These are phyloP conservation scores for Tiliacea aurago DNA, from an alignment of 2,888 invertebrate genomes.

Conservation along the genomic window DNA sequence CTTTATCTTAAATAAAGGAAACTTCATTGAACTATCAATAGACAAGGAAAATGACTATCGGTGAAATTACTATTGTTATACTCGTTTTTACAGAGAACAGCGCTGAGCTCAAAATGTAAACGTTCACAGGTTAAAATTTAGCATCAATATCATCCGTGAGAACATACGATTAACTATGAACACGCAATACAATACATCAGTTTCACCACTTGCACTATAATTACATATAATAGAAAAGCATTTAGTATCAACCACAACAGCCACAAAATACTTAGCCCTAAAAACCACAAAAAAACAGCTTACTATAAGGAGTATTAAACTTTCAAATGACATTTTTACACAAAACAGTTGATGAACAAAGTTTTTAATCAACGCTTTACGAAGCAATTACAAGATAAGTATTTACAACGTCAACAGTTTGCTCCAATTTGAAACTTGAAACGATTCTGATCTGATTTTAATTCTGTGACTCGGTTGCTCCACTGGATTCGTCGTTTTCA, in stretches of 20 bases:
- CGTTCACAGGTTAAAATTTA: not conserved
- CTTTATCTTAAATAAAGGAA: slow-evolving; percentile 3
- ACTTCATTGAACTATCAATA: not conserved
- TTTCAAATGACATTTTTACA: slow-evolving; percentile 71
- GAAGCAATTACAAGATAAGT: slow-evolving; percentile 72
- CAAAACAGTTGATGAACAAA: slow-evolving; percentile 75
- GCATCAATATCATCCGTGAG: slow-evolving; percentile 7
- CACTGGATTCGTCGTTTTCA: slow-evolving; percentile 76
- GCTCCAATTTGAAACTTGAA: slow-evolving; percentile 55
- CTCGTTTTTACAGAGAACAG: not conserved
- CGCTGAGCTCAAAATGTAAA: not conserved
- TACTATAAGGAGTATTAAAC: slow-evolving; percentile 66
- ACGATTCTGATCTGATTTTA: slow-evolving; percentile 57
- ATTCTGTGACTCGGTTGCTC: slow-evolving; percentile 78
- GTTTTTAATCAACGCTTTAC: slow-evolving; percentile 74
- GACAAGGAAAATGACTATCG: not conserved
- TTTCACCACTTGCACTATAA: slow-evolving; percentile 36
- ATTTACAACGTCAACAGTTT: slow-evolving; percentile 62
- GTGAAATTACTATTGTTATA: not conserved
- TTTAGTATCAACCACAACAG: slow-evolving; percentile 52
- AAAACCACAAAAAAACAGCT: slow-evolving; percentile 53
- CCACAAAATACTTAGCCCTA: slow-evolving; percentile 51
- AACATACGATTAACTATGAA: slow-evolving; percentile 19
- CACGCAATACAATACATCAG: slow-evolving; percentile 9
- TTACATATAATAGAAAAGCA: slow-evolving; percentile 58